Percentiles rank a stretch among this genome's conserved stretches.
These are phyloP conservation scores for Tiaroga cobitis DNA, from an alignment of 2,797 vertebrate genomes.

Conservation along the genomic window DNA sequence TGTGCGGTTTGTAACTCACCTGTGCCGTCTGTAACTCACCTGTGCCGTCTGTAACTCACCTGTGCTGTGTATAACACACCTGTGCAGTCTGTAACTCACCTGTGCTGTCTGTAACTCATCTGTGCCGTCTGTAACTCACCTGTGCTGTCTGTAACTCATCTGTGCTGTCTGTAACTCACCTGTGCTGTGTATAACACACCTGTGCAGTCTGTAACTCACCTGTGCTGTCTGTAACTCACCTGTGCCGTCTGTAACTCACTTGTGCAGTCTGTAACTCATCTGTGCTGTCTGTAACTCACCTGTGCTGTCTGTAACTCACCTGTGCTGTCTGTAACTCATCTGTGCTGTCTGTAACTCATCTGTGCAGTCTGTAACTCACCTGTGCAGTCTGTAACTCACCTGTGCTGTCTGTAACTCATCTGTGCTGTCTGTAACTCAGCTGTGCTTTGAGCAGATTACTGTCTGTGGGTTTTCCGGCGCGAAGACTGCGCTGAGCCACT, in stretches of 20 bases:
- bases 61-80: too few species aligned
- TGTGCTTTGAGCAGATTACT: constrained; percentile 76
- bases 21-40: not conserved
- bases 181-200: not conserved
- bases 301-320: not conserved
- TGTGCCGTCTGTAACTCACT: not conserved
- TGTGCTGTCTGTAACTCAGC: not conserved
- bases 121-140: too few species aligned
- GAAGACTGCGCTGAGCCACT: constrained; percentile 73
- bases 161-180: not conserved
- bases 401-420: not conserved
- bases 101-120: too few species aligned
- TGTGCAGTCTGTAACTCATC: not conserved
- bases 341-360: not conserved
- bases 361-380: not conserved
- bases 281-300: not conserved
- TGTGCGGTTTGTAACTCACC: not conserved
- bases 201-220: not conserved
- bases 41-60: not conserved
- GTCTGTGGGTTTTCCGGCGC: constrained; percentile 78
- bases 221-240: not conserved
- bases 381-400: not conserved
- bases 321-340: not conserved
- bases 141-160: not conserved
- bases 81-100: not conserved